These are phyloP conservation scores for Steinernema feltiae DNA, from an alignment of 1,140 invertebrate species.

Conservation along the genomic window DNA sequence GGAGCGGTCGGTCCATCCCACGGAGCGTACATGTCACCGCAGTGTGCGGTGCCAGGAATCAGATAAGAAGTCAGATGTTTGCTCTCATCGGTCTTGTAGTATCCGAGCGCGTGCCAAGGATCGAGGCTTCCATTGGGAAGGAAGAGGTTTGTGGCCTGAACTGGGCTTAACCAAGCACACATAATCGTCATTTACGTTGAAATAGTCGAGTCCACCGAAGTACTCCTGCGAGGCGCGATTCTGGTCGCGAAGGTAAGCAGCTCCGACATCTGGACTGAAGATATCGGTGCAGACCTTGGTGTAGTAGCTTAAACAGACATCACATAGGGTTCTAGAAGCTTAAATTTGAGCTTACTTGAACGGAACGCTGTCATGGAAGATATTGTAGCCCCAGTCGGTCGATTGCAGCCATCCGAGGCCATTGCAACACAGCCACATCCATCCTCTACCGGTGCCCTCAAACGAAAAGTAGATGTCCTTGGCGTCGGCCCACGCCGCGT, in stretches of 20 bases:
- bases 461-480: constrained; percentile 36
- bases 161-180: background rate
- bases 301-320: constrained; percentile 28
- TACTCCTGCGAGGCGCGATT: constrained; percentile 26
- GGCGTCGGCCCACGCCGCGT: background rate
- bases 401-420: constrained; percentile 37
- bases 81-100: constrained; percentile 18
- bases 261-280: constrained; percentile 21
- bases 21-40: constrained; percentile 48
- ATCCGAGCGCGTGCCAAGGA: constrained; percentile 43
- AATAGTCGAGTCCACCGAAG: constrained; percentile 59
- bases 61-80: constrained; percentile 23
- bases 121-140: constrained; percentile 49
- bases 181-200: constrained; percentile 60
- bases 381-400: constrained; percentile 33
- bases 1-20: constrained; percentile 12
- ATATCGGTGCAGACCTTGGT: constrained; percentile 37
- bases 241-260: constrained; percentile 57
- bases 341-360: constrained; percentile 23
- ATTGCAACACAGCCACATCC: constrained; percentile 41
- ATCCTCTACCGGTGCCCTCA: constrained; percentile 20
- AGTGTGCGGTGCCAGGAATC: constrained; percentile 36
- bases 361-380: constrained; percentile 27
- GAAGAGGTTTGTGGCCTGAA: constrained; percentile 50
- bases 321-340: background rate